Evolutionary conservation across 30 jellyfish, hydroid and myxozoan species (phyloP).

Genomic region (Cassiopea andromeda): DNA sequence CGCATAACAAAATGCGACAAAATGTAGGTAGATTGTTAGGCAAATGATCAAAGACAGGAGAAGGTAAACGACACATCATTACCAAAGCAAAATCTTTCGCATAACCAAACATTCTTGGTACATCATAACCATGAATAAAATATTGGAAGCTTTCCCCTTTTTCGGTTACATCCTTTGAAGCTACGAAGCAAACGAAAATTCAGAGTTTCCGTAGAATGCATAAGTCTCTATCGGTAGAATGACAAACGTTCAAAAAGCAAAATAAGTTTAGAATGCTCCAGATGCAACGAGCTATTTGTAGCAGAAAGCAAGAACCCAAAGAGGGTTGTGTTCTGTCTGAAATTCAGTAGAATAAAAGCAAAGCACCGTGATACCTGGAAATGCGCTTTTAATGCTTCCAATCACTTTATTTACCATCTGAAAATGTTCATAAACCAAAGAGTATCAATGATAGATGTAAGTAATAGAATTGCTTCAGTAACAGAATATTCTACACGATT

Average conservation of each 20-base stretch:
- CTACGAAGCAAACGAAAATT: not conserved
- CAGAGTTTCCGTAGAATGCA: not conserved
- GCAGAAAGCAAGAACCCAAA: not conserved
- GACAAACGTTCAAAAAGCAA: too few relatives aligned
- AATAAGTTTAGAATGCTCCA: too few relatives aligned
- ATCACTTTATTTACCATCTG: conserved; percentile 68
- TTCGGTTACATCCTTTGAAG: conserved; percentile 49
- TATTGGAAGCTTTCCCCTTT: conserved; percentile 74
- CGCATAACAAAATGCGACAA: too few relatives aligned
- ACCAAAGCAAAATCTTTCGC: conserved; percentile 76
- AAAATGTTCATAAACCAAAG: not conserved
- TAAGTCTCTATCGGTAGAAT: too few relatives aligned
- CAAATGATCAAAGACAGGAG: too few relatives aligned
- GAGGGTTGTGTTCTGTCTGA: not conserved
- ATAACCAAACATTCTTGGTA: conserved; percentile 97
- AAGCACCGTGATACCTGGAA: conserved; percentile 46
- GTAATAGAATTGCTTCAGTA: not conserved
- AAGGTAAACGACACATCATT: not conserved
- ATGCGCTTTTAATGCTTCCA: conserved; percentile 59
- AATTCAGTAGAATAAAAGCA: not conserved
- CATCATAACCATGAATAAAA: conserved; percentile 95
- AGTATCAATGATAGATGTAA: not conserved
- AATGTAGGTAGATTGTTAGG: too few relatives aligned
- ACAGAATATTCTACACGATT: too few relatives aligned
- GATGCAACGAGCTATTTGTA: too few relatives aligned